These are phyloP conservation scores for Cyphomyrus plagiostoma DNA, from an alignment of 2,113 vertebrate species.

Conservation along the genomic window DNA sequence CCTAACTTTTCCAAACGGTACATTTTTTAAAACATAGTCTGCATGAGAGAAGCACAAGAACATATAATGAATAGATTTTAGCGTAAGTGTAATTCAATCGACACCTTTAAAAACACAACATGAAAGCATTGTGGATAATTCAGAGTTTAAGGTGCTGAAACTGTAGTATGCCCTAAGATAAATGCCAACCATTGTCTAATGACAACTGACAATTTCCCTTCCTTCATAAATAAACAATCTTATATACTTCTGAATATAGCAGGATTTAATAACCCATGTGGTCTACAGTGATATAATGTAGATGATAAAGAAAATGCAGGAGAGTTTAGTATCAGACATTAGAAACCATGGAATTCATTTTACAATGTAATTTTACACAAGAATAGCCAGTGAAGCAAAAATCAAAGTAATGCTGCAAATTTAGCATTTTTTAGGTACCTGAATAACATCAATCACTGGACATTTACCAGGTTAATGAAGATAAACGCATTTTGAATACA, in stretches of 20 bases:
- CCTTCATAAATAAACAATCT: neutral
- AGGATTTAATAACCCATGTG: neutral
- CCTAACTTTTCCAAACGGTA: constrained; percentile 17
- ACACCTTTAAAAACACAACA: neutral
- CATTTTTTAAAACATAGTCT: neutral
- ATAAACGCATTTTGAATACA: neutral
- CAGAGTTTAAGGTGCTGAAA: neutral
- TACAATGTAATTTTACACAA: neutral
- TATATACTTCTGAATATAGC: neutral
- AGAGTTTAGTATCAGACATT: neutral
- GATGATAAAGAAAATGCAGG: neutral
- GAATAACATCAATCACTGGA: neutral
- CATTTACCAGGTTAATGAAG: neutral
- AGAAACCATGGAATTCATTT: neutral
- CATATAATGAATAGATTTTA: constrained; percentile 5
- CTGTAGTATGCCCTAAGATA: neutral
- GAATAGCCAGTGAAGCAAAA: neutral
- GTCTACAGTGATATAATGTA: neutral
- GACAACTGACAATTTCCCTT: constrained; percentile 4
- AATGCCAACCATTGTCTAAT: neutral
- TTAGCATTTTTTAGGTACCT: neutral
- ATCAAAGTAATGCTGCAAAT: neutral
- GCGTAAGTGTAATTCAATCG: neutral
- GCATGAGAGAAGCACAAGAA: neutral
- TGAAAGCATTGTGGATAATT: neutral